A percentile compares a stretch with the other conserved stretches of the same genome.
Conservation (phyloP, 1,140 invertebrate genomes). For the Trachymyrmex cornetzi region DNA sequence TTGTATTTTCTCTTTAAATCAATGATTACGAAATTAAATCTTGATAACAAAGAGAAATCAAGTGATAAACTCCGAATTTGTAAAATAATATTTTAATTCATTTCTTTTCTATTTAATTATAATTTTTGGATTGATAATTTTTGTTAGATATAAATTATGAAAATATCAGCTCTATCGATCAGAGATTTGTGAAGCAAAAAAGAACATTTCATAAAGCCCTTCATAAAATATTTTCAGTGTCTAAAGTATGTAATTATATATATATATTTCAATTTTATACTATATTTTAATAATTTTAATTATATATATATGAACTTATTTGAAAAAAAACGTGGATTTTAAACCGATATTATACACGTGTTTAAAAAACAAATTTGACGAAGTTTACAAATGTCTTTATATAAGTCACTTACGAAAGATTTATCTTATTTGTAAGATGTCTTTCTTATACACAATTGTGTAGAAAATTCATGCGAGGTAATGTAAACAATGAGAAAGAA, state of each 20-base stretch:
- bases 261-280: not conserved
- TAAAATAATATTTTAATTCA: not conserved
- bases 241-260: not conserved
- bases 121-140: not conserved
- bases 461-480: slow-evolving; percentile 1
- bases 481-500: not conserved
- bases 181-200: not conserved
- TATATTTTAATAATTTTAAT: not conserved
- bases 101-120: not conserved
- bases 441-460: not conserved
- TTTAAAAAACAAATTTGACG: not conserved
- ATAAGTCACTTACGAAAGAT: slow-evolving; percentile 5
- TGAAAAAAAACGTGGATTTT: not conserved
- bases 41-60: not conserved
- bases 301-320: not conserved
- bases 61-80: not conserved
- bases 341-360: not conserved
- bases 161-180: not conserved
- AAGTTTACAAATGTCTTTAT: not conserved
- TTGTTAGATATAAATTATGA: too few relatives aligned
- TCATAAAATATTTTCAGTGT: not conserved
- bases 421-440: slow-evolving; percentile 27
- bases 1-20: not conserved
- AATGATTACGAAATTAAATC: not conserved
- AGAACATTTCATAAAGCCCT: not conserved